Conservation (phyloP, 1,140 invertebrate species). For the Sipha flava region DNA sequence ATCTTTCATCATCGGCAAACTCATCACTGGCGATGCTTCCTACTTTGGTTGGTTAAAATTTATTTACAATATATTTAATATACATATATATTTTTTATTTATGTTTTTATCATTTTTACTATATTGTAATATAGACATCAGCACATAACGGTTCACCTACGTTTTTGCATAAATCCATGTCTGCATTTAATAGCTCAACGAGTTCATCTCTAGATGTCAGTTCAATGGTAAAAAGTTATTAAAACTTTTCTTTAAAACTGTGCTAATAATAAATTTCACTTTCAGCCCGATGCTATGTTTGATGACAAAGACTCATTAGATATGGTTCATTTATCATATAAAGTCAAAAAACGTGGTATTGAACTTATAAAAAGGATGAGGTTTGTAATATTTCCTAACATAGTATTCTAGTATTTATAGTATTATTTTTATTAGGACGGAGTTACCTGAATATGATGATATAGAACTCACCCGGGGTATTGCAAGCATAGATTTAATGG, state of each 20-base stretch:
- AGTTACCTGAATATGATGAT: constrained; percentile 5
- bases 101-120: background rate
- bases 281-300: background rate
- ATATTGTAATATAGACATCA: background rate
- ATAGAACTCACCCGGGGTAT: background rate
- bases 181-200: constrained; percentile 17
- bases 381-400: background rate
- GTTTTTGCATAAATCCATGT: background rate
- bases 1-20: constrained; percentile 3
- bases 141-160: constrained; percentile 6
- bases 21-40: background rate
- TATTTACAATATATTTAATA: background rate
- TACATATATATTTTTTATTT: background rate
- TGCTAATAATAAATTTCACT: background rate
- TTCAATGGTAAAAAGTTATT: background rate
- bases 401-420: background rate
- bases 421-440: background rate
- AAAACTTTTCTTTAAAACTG: background rate
- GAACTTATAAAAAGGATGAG: constrained; percentile 13
- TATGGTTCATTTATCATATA: constrained; percentile 10
- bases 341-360: constrained; percentile 12
- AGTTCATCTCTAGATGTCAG: constrained; percentile 24
- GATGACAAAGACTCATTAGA: background rate
- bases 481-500: background rate
- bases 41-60: background rate